phyloP scores from a whole-genome alignment of 2,113 vertebrate species.

The Erpornis zantholeuca region DNA sequence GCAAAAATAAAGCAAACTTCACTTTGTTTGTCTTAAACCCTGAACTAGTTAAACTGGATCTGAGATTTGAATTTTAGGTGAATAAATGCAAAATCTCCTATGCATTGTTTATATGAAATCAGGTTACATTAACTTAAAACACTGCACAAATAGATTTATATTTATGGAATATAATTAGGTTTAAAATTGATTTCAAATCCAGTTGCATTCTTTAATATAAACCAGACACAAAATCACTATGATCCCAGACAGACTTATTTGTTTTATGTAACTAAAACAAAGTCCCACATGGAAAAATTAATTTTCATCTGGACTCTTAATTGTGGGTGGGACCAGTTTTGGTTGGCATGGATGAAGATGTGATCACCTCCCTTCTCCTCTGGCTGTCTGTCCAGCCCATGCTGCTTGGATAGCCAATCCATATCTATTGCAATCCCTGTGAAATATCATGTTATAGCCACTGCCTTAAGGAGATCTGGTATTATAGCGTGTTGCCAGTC shows the following conservation, averaged over 20 bases:
- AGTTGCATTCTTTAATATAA: constrained; percentile 30
- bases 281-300: background rate
- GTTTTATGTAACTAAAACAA: constrained; percentile 38
- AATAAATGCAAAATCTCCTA: background rate
- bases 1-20: background rate
- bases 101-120: background rate
- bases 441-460: background rate
- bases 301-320: constrained; percentile 16
- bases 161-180: background rate
- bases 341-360: background rate
- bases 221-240: constrained; percentile 45
- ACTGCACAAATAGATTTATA: background rate
- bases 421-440: background rate
- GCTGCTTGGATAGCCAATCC: background rate
- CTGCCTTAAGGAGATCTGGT: background rate
- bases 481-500: background rate
- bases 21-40: background rate
- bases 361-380: background rate
- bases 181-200: constrained; percentile 26
- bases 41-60: background rate
- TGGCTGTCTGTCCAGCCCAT: background rate
- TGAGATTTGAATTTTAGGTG: background rate
- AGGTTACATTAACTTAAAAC: background rate
- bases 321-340: constrained; percentile 3
- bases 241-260: constrained; percentile 28